Percentiles rank a stretch among this genome's conserved stretches.
Conservation (phyloP, 1,140 invertebrate genomes). For the Sycobia sp. region DNA sequence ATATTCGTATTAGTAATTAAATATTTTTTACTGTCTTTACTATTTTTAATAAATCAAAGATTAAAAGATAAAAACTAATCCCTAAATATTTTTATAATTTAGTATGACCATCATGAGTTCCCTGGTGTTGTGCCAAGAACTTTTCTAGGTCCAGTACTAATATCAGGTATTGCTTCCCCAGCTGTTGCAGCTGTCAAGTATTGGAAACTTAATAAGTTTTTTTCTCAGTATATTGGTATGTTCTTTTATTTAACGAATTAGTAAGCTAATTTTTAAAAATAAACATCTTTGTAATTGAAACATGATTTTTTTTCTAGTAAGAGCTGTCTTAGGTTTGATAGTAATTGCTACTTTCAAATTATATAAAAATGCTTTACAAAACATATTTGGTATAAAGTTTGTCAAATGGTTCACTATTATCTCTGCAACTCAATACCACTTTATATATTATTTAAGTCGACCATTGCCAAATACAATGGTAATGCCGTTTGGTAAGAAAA, state of each 20-base stretch:
- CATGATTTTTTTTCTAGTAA: conserved; percentile 72
- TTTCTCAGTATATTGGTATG: conserved; percentile 89
- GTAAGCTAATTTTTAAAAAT: conserved; percentile 24
- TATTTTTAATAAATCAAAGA: too few species aligned
- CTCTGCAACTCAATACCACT: conserved; percentile 94
- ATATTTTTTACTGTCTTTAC: neutral
- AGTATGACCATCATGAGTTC: conserved; percentile 99
- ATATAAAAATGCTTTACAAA: conserved; percentile 73
- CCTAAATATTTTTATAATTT: conserved; percentile 29
- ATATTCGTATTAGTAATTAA: neutral
- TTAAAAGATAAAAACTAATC: neutral
- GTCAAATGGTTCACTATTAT: conserved; percentile 84
- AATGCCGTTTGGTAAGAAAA: conserved; percentile 80
- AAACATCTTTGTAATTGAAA: conserved; percentile 17
- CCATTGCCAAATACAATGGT: conserved; percentile 97
- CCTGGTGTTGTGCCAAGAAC: conserved; percentile 97
- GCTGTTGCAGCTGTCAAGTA: conserved; percentile 72
- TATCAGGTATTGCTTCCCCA: conserved; percentile 81
- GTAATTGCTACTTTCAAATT: conserved; percentile 77
- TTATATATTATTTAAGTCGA: conserved; percentile 94
- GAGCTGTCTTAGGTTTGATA: conserved; percentile 75
- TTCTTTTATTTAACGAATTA: neutral
- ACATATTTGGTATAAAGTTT: conserved; percentile 79
- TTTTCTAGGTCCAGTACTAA: conserved; percentile 90
- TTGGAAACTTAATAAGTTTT: conserved; percentile 82